phyloP scores from a whole-genome alignment of 2,113 vertebrate genomes.

The Isurus oxyrinchus region DNA sequence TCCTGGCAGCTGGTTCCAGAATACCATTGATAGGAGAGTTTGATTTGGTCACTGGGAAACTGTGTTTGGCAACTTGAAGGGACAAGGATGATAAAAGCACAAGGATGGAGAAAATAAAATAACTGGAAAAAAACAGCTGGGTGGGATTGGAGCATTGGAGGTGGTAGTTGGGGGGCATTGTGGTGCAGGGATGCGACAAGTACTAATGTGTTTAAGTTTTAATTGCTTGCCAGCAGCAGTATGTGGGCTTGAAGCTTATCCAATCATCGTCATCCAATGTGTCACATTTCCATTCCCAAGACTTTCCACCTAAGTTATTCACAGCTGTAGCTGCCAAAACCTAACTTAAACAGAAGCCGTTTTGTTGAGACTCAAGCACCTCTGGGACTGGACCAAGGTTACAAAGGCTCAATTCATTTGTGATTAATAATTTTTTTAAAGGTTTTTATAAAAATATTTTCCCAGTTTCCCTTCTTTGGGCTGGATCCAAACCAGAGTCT shows the following conservation, averaged over 20 bases:
- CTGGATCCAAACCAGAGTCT: slow-evolving; percentile 23
- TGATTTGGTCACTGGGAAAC: neutral
- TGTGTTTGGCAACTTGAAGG: neutral
- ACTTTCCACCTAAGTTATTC: slow-evolving; percentile 23
- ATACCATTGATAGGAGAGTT: neutral
- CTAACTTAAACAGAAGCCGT: slow-evolving; percentile 26
- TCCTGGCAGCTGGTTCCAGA: neutral
- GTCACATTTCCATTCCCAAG: slow-evolving; percentile 29
- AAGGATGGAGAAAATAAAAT: neutral
- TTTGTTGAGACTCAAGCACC: slow-evolving; percentile 29
- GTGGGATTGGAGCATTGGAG: neutral
- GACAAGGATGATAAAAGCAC: neutral
- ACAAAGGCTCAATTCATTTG: slow-evolving; percentile 37
- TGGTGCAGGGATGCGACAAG: neutral
- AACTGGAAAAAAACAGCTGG: neutral
- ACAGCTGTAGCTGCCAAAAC: neutral
- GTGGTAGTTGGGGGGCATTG: neutral
- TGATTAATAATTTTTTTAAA: slow-evolving; percentile 15
- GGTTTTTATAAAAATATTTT: slow-evolving; percentile 36
- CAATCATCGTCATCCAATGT: slow-evolving; percentile 1
- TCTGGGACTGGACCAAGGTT: slow-evolving; percentile 32
- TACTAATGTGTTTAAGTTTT: neutral
- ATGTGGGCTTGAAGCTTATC: neutral
- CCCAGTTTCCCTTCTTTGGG: slow-evolving; percentile 17
- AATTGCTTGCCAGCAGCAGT: neutral